phyloP scores from a whole-genome alignment of 2,888 invertebrate species.

The Atrina japonica region DNA sequence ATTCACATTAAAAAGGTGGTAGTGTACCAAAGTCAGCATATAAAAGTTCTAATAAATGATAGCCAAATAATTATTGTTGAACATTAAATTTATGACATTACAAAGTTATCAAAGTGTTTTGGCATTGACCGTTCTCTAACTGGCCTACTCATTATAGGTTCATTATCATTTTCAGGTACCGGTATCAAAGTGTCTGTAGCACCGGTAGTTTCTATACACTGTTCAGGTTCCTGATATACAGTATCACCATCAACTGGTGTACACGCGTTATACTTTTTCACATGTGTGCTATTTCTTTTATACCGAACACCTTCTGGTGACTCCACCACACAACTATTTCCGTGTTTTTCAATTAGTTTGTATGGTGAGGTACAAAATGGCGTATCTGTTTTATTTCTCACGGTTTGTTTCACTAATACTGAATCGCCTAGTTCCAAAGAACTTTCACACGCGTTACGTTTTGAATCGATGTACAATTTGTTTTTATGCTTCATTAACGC shows the following conservation, averaged over 20 bases:
- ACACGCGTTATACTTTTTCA: slow-evolving; percentile 31
- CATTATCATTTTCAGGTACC: no score
- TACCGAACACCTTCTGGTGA: slow-evolving; percentile 21
- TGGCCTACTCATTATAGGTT: no score
- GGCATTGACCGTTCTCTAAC: no score
- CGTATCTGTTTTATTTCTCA: slow-evolving; percentile 28
- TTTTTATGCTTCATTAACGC: slow-evolving; percentile 33
- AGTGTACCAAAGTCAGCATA: no score
- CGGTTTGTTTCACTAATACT: slow-evolving; percentile 32
- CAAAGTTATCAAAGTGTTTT: no score
- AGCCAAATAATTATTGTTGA: no score
- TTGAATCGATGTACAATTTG: slow-evolving; percentile 43
- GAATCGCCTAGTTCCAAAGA: slow-evolving; percentile 15
- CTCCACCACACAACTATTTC: slow-evolving; percentile 39
- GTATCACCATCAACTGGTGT: not conserved
- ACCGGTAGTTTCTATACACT: no score
- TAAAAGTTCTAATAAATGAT: no score
- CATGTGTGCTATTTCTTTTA: slow-evolving; percentile 35
- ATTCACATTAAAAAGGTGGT: no score
- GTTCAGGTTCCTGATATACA: not conserved
- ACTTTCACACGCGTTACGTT: slow-evolving; percentile 36
- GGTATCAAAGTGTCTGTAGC: no score
- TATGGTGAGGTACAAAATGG: slow-evolving; percentile 32
- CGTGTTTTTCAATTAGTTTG: slow-evolving; percentile 20
- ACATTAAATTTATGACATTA: no score